Evolutionary conservation across 2,888 invertebrate genomes (phyloP), one percentile per base, ranked within the genome.

Genomic region (Cataglyphis albicans): DNA sequence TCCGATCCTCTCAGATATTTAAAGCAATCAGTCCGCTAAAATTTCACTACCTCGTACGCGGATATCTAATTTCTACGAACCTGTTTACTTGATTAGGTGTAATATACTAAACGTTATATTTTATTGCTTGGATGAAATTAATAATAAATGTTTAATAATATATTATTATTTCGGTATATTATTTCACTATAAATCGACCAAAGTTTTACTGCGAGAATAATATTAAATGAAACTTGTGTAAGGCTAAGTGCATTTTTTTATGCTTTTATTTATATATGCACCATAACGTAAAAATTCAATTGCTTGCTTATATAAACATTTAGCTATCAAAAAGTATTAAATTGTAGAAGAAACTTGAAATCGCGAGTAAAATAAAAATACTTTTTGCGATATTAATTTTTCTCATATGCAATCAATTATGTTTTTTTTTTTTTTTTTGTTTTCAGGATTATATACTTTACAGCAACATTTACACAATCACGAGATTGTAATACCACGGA

Each of bases 401-500:
- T 57, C 21, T 32, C 10, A 59, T 57, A 38, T n/a, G 0, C 21
- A 12, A 67, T 68, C 2, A n/a, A 3, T 2, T 57, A 52, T 52
- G 15, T 12, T 29, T 29, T 29, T 78, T 61, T 25, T 25, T 21
- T 21, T 21, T 73, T 61, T 25, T 48, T 2, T 7, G 21, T n/a
- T 94, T 95, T 38, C 93, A 95, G 95, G 95, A 55, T 90, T 95
- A 29, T 95, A 95, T 90, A 94, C 95, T 84, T 94, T 94, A 83
- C 95, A 95, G 92, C 94, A 95, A 93, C 95, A 95, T 91, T 91
- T 96, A 12, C 94, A 95, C 55, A 95, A 95, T 88, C 96, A 95
- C 90, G 95, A 96, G 91, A 95, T 97, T 90, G 96, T 96, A 80
- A 95, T 96, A 78, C 97, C 97, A 0, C 95, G 96, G 84, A 96